phyloP scores from a whole-genome alignment of 2,113 vertebrate genomes.

The Neotoma lepida region DNA sequence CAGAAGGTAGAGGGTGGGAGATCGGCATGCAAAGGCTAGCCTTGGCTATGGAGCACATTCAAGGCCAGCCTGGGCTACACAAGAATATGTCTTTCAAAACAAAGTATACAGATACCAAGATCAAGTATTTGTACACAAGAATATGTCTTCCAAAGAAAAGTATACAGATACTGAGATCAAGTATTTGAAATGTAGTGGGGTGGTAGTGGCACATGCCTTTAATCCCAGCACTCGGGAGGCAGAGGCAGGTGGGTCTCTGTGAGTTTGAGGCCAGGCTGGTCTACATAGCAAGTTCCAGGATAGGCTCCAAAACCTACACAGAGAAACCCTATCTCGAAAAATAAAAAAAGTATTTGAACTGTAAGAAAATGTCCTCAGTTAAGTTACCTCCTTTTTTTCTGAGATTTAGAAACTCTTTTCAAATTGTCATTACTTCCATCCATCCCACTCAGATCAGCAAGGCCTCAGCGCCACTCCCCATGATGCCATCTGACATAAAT shows the following conservation, averaged over 20 bases:
- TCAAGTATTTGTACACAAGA: no score
- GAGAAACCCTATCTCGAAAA: no score
- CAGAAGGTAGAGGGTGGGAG: not conserved
- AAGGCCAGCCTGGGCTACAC: not conserved
- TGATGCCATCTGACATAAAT: not conserved
- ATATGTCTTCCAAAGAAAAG: not conserved
- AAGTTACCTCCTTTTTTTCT: not conserved
- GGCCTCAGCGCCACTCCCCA: no score
- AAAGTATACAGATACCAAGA: not conserved
- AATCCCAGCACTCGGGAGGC: no score
- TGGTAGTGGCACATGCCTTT: no score
- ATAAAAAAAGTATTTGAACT: no score
- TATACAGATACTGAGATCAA: not conserved
- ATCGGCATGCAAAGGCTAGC: not conserved
- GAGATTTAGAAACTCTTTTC: not conserved
- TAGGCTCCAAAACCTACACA: no score
- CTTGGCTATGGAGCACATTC: not conserved
- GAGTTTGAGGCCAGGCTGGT: no score
- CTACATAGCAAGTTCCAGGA: no score
- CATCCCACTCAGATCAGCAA: not conserved
- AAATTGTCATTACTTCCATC: not conserved
- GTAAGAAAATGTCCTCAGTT: not conserved
- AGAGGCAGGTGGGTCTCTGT: no score
- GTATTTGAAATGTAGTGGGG: not conserved
- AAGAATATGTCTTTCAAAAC: not conserved